Base-by-base conservation (phyloP, 2,888 invertebrate species). In the Drosophila multiciliata region DNA sequence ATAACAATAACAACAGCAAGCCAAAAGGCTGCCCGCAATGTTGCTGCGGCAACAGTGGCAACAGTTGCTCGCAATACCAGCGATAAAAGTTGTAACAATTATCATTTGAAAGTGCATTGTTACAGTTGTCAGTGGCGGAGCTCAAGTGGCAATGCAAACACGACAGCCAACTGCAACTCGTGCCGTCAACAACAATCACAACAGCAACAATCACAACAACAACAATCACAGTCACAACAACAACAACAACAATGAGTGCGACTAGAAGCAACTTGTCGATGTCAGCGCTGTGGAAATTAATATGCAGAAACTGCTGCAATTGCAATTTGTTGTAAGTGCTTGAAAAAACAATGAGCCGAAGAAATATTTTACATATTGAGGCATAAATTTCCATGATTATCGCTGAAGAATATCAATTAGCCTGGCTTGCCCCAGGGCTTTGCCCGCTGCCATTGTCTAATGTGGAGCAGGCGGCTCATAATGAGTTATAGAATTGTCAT, bases 71-170 rank as follows among this genome's bases (percentile, higher is more conserved):
- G 79, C 82, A 80, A 79, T 87, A 87, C 82, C 81, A 89, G 79
- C 85, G 82, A 87, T 85, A 89, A 85, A 87, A 87, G 85, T 89
- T 87, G 85, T 83, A 85, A 83, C 87, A 87, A 87, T 87, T 89
- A 87, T 87, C 89, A 89, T 87, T 89, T 87, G 83, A 89, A 87
- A 87, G 82, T 87, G 89, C 86, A 87, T 87, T 87, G 87, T 87
- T 85, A 85, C 81, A 85, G 82, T 87, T 85, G 86, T 80, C 82
- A 79, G 75, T 71, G 71, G 78, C 65, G 82, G 72, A 71, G 75
- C 86, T 74, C 67, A 88, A 83, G 83, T 82, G 75, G 78, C 60
- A 72, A 65, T 42, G 33, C 59, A 49, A 61, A 42, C 59, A 68
- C 66, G 55, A 67, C 73, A 66, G 50, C 77, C 77, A 66, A 63